phyloP scores from a whole-genome alignment of 2,113 vertebrate species.

The Leuciscus idus region DNA sequence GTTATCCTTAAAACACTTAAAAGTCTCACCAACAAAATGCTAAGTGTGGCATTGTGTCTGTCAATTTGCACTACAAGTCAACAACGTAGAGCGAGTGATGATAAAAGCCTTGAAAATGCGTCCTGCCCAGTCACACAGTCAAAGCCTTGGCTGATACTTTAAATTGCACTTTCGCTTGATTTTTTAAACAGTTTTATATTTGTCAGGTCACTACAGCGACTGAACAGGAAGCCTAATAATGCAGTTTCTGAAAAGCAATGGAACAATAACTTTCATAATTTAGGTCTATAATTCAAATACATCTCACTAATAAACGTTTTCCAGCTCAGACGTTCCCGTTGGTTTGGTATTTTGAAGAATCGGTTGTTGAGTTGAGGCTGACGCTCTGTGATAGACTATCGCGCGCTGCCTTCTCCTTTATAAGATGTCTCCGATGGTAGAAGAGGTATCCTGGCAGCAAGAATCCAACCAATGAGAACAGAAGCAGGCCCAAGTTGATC shows the following conservation, averaged over 20 bases:
- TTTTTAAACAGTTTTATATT: background rate
- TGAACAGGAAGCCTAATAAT: background rate
- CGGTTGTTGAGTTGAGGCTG: conserved; percentile 36
- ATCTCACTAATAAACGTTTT: conserved; percentile 26
- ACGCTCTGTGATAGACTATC: conserved; percentile 39
- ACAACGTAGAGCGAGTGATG: background rate
- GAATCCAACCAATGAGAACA: conserved; percentile 81
- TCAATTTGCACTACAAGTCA: no score
- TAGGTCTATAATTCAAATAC: background rate
- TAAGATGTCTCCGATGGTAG: conserved; percentile 72
- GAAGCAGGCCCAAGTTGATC: conserved; percentile 78
- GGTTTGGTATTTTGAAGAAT: conserved; percentile 27
- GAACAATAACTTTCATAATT: background rate
- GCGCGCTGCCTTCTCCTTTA: conserved; percentile 53
- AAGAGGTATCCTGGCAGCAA: conserved; percentile 82
- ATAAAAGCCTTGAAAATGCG: background rate
- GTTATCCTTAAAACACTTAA: no score
- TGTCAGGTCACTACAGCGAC: background rate
- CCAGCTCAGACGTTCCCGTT: conserved; percentile 51
- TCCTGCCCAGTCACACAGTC: background rate
- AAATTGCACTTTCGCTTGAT: background rate
- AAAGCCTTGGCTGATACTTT: background rate
- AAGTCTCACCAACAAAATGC: no score
- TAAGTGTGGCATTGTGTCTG: no score
- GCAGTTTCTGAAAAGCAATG: background rate